Base-by-base conservation (phyloP, 2,113 vertebrate genomes). In the Macroglossus sobrinus region DNA sequence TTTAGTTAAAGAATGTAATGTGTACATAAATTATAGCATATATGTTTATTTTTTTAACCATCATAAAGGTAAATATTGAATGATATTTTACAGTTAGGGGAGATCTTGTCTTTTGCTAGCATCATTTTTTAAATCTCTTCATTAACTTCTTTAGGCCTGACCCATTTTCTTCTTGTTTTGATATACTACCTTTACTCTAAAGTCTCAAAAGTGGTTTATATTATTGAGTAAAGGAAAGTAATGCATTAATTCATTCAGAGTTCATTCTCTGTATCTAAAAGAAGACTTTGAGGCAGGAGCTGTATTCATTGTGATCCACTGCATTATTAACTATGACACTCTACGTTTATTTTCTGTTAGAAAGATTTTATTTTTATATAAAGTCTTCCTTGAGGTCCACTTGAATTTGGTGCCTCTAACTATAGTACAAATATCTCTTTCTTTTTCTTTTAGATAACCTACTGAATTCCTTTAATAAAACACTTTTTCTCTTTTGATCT, bases 401-500 rank as follows among this genome's bases (percentile, higher is more conserved):
- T 98, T 98, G 80, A 64, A 88, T 80, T 84, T 94, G 11, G 57
- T 97, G 28, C 69, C 93, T 95, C 81, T 84, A 71, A 64, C 38
- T 97, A 84, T 97, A 74, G 84, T 90, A 86, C 91, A 92, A 97
- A 85, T 80, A 84, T 92, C 93, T 97, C 80, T 69, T 68, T 89
- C 55, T 76, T 91, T 92, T 92, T 72, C 14, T 19, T 87, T 98
- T 47, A 91, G 90, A 85, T 95, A 90, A 96, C 85, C 78, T 97
- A 93, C 88, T 97, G 89, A 59, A 98, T 98, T 98, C 94, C 91
- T 97, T 87, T 94, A 97, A 79, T 93, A 92, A 94, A 93, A 76
- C 10, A 79, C 38, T 74, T 87, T 88, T 75, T 88, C 22, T 94
- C 45, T 94, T 75, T 95, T 81, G 79, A 96, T 98, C 75, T 98